Percentiles rank a stretch among this genome's conserved stretches.
Conservation (phyloP, 1,140 invertebrate species). For the Tetramorium parvispinum region DNA sequence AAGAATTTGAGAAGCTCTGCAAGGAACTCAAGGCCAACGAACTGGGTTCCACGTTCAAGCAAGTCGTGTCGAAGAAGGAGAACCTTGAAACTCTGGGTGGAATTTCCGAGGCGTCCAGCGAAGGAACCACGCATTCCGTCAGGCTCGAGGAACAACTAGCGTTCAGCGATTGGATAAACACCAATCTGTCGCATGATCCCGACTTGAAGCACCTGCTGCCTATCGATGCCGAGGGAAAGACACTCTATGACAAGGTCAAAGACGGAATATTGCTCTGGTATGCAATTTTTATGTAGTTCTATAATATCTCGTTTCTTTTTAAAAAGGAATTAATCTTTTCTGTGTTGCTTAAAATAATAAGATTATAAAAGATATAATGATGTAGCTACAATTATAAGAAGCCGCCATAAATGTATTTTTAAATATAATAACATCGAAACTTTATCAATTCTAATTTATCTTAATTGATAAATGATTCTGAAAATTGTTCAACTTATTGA, state of each 20-base stretch:
- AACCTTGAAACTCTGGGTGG: slow-evolving; percentile 97
- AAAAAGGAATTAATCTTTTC: neutral
- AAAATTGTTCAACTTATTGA: neutral
- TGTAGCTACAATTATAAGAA: too few relatives aligned
- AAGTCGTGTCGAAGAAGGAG: slow-evolving; percentile 96
- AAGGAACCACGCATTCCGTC: slow-evolving; percentile 97
- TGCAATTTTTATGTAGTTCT: slow-evolving; percentile 67
- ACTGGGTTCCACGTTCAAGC: slow-evolving; percentile 96
- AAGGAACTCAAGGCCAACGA: slow-evolving; percentile 95
- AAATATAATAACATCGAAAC: neutral
- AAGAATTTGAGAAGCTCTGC: slow-evolving; percentile 97
- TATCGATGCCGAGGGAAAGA: slow-evolving; percentile 95
- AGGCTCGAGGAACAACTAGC: slow-evolving; percentile 98
- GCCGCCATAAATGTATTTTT: neutral
- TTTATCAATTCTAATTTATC: neutral
- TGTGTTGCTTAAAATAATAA: neutral
- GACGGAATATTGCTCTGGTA: slow-evolving; percentile 99
- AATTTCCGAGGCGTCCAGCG: slow-evolving; percentile 97
- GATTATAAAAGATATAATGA: neutral
- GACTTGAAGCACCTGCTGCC: slow-evolving; percentile 96
- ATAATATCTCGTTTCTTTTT: neutral
- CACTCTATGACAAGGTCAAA: slow-evolving; percentile 96
- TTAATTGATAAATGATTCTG: neutral
- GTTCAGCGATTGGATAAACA: slow-evolving; percentile 99
- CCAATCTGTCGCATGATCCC: slow-evolving; percentile 94